Evolutionary conservation across 2,888 invertebrate genomes (phyloP), one percentile per base, ranked within the genome.

Genomic region (Cataglyphis livida): DNA sequence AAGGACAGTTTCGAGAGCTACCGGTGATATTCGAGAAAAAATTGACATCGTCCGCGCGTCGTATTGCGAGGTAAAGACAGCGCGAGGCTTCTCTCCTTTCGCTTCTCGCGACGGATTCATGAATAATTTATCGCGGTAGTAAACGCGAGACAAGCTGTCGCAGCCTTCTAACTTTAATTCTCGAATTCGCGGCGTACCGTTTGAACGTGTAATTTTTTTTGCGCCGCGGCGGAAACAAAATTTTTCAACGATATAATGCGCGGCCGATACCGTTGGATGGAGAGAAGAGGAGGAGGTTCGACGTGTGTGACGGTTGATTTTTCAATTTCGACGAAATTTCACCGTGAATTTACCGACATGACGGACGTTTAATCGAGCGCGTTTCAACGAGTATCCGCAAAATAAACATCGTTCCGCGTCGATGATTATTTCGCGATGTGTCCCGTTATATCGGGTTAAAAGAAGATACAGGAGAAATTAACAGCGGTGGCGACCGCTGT

Each of bases 51-150:
- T 68, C 78, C n/a, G 68, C n/a, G 12, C 38, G 75, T 41, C 51
- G 57, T 15, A 59, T 51, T 44, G 78, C 57, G 44, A 44, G 28
- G 51, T 12, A 51, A 51, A n/a, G 57, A 25, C 78, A 10, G 15
- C 57, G 70, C 7, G 48, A 15, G 59, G 21, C 21, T 62, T 57
- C 54, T 74, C 75, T 74, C 48, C 65, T 74, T 64, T 83, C 62
- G 74, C 59, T 75, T 44, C 10, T 38, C n/a, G 51, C 75, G 59
- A 21, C 73, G 38, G 38, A 48, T 54, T 68, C 78, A 75, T 84
- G 81, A 84, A 87, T 86, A 87, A 87, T 86, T 87, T 84, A 87
- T 86, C 84, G 82, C 78, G 73, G 48, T 81, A 38, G 41, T 51
- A 62, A 76, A 81, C 48, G 57, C 70, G 64, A 48, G 61, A 79